phyloP scores from a whole-genome alignment of 2,797 vertebrate species.

The Gymnocypris eckloni region DNA sequence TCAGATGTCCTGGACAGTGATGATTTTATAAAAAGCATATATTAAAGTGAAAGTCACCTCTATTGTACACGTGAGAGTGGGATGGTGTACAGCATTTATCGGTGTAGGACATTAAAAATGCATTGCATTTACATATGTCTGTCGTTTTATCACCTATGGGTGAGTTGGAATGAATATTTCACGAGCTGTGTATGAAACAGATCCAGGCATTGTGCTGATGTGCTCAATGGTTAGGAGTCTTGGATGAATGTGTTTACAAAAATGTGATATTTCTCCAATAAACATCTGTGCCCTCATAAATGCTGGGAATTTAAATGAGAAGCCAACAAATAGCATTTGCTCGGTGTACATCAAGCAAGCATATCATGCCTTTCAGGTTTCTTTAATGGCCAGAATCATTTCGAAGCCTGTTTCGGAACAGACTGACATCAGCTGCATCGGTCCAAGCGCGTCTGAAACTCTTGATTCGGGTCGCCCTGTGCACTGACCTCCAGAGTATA shows the following conservation, averaged over 20 bases:
- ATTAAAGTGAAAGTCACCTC: conserved; percentile 45
- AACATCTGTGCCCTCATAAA: conserved; percentile 29
- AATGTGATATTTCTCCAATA: conserved; percentile 22
- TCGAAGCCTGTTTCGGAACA: not conserved
- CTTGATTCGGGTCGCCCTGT: not conserved
- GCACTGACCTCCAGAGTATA: not conserved
- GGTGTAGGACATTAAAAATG: conserved; percentile 36
- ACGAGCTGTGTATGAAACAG: not conserved
- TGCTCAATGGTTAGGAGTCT: conserved; percentile 21
- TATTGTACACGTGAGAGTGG: not conserved
- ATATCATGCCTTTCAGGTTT: conserved; percentile 28
- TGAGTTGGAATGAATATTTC: conserved; percentile 42
- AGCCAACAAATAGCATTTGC: conserved; percentile 16
- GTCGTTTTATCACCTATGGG: conserved; percentile 47
- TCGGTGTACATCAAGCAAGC: not conserved
- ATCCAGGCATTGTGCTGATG: conserved; percentile 32
- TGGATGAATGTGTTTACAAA: conserved; percentile 20
- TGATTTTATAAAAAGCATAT: conserved; percentile 37
- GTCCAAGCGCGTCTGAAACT: not conserved
- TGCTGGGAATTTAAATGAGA: conserved; percentile 20
- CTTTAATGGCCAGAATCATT: conserved; percentile 5
- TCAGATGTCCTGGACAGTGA: conserved; percentile 1
- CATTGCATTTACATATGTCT: conserved; percentile 52
- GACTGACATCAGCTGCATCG: not conserved
- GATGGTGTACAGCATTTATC: conserved; percentile 37